Evolutionary conservation across 1,140 invertebrate genomes (phyloP).

Genomic region (Periplaneta americana): DNA sequence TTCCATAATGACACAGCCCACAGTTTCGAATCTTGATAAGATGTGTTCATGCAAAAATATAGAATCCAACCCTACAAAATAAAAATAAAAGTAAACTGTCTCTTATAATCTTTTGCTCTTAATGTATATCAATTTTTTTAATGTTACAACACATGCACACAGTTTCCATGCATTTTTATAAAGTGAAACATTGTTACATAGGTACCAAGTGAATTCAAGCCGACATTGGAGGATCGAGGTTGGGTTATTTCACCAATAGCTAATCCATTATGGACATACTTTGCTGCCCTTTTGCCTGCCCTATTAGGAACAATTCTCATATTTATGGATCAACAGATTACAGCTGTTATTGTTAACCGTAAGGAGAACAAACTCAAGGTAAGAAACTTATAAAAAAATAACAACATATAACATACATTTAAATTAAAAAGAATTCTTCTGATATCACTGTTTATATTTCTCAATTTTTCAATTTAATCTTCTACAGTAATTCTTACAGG

Average conservation of each 20-base stretch:
- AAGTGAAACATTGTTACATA: conserved; percentile 25
- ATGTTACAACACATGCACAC: too few species aligned
- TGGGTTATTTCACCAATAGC: conserved; percentile 91
- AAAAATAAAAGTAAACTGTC: too few species aligned
- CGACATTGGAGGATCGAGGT: conserved; percentile 72
- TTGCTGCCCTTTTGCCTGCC: conserved; percentile 83
- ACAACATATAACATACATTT: background rate
- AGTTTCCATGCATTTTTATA: too few species aligned
- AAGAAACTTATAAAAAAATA: conserved; percentile 14
- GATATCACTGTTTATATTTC: background rate
- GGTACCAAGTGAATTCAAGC: conserved; percentile 76
- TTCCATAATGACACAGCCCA: too few species aligned
- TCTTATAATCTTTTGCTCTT: too few species aligned
- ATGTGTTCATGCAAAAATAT: too few species aligned
- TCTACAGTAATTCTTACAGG: too few species aligned
- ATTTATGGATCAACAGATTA: conserved; percentile 99
- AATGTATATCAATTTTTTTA: too few species aligned
- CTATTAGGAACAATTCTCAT: conserved; percentile 94
- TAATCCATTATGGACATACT: conserved; percentile 74
- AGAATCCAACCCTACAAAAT: too few species aligned
- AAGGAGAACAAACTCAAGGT: conserved; percentile 96
- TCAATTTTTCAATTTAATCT: background rate
- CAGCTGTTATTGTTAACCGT: conserved; percentile 95
- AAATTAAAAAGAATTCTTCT: background rate
- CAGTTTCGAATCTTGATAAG: too few species aligned